Base-by-base conservation (phyloP, 2,113 vertebrate species). In the Rhinoptilus africanus region DNA sequence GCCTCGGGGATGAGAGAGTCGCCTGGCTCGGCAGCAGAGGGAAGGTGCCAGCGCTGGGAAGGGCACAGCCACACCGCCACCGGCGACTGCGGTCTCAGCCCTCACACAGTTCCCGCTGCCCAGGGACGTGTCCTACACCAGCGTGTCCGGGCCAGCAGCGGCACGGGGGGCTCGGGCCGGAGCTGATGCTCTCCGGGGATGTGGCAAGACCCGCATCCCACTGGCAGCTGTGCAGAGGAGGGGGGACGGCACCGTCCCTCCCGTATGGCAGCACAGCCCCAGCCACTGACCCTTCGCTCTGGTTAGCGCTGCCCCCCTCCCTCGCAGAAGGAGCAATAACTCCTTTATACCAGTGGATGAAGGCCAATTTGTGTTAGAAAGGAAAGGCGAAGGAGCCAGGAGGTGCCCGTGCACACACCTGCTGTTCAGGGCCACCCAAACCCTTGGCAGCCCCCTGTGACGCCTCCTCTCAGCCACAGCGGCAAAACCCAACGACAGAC, bases 1-100 rank as follows among this genome's bases (percentile, higher is more conserved):
- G 45, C 2, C 0, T 0, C 0, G 0, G 37, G 12, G 27, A 9
- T 22, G 37, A 26, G 4, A 3, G 50, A 32, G 14, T 0, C 10
- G 16, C 11, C 34, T 82, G 71, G 50, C 22, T 2, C 0, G 5
- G 69, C 69, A 93, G 56, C 45, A 41, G 20, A 10, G 35, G 45
- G 43, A 80, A 59, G 47, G 57, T 56, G 54, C 30, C 3, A 4
- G 14, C 41, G 26, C 11, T 2, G 3, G 75, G 41, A 37, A 62
- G 47, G 53, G 24, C 1, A 0, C 92, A 50, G 43, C 3, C 53
- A 54, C 53, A 7, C 27, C 7, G 53, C 53, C 53, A 4, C 18
- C 10, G 30, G 28, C 11, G 4, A 32, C 53, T 12, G 17, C 6
- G 43, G 6, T 54, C 57, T 48, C 43, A 47, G 64, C n/a, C 28